Evolutionary conservation across 2,797 vertebrate genomes (phyloP).

Genomic region (Tachyglossus aculeatus): DNA sequence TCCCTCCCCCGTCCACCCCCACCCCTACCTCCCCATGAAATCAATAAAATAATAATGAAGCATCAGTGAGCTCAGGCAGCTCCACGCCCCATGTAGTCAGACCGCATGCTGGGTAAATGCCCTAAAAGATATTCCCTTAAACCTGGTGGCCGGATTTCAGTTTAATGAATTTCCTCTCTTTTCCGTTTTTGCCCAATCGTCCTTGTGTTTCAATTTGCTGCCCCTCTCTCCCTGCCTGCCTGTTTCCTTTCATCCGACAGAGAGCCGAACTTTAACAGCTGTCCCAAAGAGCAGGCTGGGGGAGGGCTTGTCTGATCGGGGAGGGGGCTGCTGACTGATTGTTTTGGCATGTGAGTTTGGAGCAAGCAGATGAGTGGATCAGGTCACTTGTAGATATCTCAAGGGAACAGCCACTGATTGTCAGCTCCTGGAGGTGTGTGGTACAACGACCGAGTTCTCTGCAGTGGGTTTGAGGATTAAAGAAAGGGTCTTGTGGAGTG

Average conservation of each 20-base stretch:
- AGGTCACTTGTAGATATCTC: background rate
- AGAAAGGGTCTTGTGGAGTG: background rate
- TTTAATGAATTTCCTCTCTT: conserved; percentile 54
- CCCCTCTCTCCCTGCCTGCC: background rate
- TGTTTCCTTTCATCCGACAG: conserved; percentile 50
- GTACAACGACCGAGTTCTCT: background rate
- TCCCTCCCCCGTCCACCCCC: no score
- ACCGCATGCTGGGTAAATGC: conserved; percentile 51
- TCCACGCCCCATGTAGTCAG: conserved; percentile 33
- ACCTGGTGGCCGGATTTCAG: conserved; percentile 31
- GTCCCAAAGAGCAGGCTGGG: conserved; percentile 28
- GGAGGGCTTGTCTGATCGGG: background rate
- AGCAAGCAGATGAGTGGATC: background rate
- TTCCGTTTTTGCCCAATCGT: conserved; percentile 40
- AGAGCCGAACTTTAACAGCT: conserved; percentile 41
- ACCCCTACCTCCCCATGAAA: no score
- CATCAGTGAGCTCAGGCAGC: conserved; percentile 32
- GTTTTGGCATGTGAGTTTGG: background rate
- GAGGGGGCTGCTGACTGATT: background rate
- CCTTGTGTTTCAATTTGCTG: background rate
- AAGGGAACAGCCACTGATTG: background rate
- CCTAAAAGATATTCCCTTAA: conserved; percentile 43
- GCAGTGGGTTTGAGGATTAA: background rate
- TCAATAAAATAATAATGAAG: conserved; percentile 67
- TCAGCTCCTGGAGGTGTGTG: conserved; percentile 2